Evolutionary conservation across 2,888 invertebrate genomes (phyloP).

Genomic region (Synergus umbraculus): DNA sequence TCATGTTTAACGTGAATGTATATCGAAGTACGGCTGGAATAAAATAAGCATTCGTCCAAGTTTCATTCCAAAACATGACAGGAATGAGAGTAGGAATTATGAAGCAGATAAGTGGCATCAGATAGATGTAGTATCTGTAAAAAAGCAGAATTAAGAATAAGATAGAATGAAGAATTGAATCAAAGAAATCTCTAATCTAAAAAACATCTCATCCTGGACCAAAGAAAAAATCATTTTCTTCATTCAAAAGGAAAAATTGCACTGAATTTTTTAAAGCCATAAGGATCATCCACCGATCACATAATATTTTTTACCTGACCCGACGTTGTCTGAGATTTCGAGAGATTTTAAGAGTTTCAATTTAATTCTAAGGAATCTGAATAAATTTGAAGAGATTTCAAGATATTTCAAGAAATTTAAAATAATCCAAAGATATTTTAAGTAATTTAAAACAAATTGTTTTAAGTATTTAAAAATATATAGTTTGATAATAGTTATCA

Average conservation of each 20-base stretch:
- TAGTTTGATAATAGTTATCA: no score
- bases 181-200: not conserved
- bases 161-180: no score
- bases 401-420: no score
- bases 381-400: no score
- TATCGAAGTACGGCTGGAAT: constrained; percentile 86
- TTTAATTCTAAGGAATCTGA: no score
- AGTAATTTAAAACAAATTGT: no score
- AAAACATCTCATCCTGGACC: not conserved
- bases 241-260: no score
- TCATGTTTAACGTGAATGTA: constrained; percentile 86
- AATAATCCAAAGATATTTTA: not conserved
- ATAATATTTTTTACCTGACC: no score
- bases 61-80: constrained; percentile 85
- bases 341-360: not conserved
- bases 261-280: no score
- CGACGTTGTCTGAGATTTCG: no score
- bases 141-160: constrained; percentile 2
- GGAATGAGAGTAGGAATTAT: constrained; percentile 86
- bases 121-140: constrained; percentile 82
- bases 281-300: no score
- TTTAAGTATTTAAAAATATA: no score
- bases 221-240: not conserved
- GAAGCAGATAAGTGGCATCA: constrained; percentile 85
- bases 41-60: constrained; percentile 82